Conservation (phyloP, 53 echinoderm and acorn worm species). For the Echinometra lucunter region DNA sequence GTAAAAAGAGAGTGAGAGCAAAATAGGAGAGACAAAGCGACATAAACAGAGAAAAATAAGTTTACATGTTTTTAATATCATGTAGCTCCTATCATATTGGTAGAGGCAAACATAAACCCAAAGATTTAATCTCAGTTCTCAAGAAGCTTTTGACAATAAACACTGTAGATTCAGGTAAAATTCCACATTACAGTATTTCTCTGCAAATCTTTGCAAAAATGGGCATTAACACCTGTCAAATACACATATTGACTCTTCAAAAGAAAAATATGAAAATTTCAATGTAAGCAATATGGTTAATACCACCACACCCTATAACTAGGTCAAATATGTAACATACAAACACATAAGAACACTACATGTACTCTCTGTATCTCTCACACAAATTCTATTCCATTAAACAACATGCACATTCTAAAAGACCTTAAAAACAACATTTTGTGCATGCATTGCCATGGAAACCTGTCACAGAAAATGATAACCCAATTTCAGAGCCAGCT, state of each 20-base stretch:
- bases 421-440: neutral
- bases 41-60: neutral
- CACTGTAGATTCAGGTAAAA: no score
- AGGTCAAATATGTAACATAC: constrained; percentile 15
- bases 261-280: neutral
- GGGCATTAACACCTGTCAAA: neutral
- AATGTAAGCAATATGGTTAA: neutral
- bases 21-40: no score
- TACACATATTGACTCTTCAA: neutral
- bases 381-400: neutral
- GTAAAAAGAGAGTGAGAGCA: neutral
- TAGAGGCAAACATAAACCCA: neutral
- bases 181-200: no score
- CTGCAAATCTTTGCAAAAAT: neutral
- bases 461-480: constrained; percentile 25
- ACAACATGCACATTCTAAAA: neutral
- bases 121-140: neutral
- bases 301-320: neutral
- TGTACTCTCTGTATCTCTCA: neutral
- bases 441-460: constrained; percentile 35
- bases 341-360: neutral
- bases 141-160: no score
- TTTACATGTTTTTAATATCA: neutral
- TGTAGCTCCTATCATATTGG: neutral
- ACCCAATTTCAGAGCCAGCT: constrained; percentile 35